A percentile compares a stretch with the other conserved stretches of the same genome.
Conservation (phyloP, 2,797 vertebrate genomes). For the Zonotrichia albicollis region DNA sequence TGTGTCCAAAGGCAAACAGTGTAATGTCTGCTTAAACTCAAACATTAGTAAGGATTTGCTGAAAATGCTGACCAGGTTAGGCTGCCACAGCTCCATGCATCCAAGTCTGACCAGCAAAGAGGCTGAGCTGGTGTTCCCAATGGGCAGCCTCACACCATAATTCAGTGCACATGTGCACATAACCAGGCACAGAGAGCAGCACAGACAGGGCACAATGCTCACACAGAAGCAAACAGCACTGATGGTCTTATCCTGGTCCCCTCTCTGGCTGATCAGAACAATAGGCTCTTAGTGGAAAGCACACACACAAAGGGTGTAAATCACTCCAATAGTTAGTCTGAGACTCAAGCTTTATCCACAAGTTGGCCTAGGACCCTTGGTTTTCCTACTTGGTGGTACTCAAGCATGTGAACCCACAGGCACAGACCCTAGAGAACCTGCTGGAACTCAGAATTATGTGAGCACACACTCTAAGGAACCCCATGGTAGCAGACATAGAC, state of each 20-base stretch:
- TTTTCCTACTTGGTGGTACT: not conserved
- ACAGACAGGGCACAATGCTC: not conserved
- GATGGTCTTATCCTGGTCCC: accelerated
- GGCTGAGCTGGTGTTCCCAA: not conserved
- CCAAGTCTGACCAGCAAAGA: accelerated
- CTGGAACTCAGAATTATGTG: not conserved
- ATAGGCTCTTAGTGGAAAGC: not conserved
- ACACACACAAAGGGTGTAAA: accelerated
- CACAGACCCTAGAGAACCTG: not conserved
- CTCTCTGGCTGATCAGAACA: not conserved
- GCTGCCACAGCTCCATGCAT: not conserved
- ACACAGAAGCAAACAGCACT: accelerated
- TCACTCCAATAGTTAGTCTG: not conserved
- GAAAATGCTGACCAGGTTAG: accelerated
- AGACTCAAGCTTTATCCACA: not conserved
- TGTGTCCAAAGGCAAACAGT: not conserved
- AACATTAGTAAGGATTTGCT: not conserved
- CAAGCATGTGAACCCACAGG: not conserved
- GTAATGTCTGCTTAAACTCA: not conserved
- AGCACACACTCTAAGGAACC: not conserved
- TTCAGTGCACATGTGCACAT: accelerated
- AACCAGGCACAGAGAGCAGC: not conserved
- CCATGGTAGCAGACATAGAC: not conserved
- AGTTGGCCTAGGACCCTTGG: not conserved
- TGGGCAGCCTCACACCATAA: accelerated